phyloP scores from a whole-genome alignment of 1,140 invertebrate genomes.

The Ooceraea biroi region DNA sequence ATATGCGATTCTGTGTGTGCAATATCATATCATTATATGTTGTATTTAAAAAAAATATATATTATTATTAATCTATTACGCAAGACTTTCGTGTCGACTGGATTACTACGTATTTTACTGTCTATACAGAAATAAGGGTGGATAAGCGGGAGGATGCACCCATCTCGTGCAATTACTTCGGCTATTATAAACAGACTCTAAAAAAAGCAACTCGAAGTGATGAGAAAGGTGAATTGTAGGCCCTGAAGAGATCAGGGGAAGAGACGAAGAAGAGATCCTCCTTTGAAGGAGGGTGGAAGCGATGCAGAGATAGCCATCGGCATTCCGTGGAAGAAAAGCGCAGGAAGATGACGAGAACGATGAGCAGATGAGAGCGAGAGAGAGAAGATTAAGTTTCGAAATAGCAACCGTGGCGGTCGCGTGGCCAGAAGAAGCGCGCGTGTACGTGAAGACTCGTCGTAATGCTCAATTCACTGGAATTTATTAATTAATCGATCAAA shows the following conservation, averaged over 20 bases:
- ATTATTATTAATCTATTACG: slow-evolving; percentile 56
- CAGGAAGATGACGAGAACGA: slow-evolving; percentile 50
- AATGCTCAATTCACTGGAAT: slow-evolving; percentile 45
- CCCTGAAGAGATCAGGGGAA: slow-evolving; percentile 61
- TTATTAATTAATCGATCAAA: slow-evolving; percentile 20
- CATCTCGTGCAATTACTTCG: slow-evolving; percentile 50
- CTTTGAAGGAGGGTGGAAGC: slow-evolving; percentile 66
- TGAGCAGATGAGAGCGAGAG: slow-evolving; percentile 34
- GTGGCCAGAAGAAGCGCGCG: slow-evolving; percentile 78
- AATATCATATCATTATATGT: too few species aligned
- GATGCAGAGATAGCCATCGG: slow-evolving; percentile 69
- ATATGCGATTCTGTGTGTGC: too few species aligned
- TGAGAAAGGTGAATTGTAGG: slow-evolving; percentile 53
- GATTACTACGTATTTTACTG: slow-evolving; percentile 36
- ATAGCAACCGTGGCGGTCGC: slow-evolving; percentile 80
- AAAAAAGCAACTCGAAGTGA: slow-evolving; percentile 58
- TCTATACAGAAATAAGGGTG: slow-evolving; percentile 28
- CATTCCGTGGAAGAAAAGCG: slow-evolving; percentile 59
- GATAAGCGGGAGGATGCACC: slow-evolving; percentile 35
- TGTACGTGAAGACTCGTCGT: slow-evolving; percentile 69
- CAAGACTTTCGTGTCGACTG: slow-evolving; percentile 51
- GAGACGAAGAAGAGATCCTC: slow-evolving; percentile 55
- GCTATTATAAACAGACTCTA: slow-evolving; percentile 59
- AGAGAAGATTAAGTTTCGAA: slow-evolving; percentile 54
- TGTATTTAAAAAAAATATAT: slow-evolving; percentile 45